These are phyloP conservation scores for Gambusia holbrooki DNA, from an alignment of 2,113 vertebrate genomes.

Conservation along the genomic window DNA sequence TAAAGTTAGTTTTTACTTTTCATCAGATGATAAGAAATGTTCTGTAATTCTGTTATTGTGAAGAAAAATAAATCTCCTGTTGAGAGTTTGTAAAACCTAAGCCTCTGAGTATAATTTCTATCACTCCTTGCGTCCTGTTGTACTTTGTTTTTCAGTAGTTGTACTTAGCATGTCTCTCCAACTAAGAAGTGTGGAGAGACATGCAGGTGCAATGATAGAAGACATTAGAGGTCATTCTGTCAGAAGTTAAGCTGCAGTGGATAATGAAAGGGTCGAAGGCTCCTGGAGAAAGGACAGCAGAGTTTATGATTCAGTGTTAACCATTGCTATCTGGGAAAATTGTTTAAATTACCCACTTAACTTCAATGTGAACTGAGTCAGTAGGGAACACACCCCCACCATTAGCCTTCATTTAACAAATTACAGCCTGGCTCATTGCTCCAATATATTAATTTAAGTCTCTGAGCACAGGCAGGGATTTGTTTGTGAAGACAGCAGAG, in stretches of 20 bases:
- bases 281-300: slow-evolving; percentile 22
- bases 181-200: neutral
- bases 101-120: too few species aligned
- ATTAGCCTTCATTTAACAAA: slow-evolving; percentile 70
- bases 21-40: too few species aligned
- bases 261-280: slow-evolving; percentile 48
- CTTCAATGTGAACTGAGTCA: slow-evolving; percentile 60
- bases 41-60: too few species aligned
- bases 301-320: slow-evolving; percentile 41
- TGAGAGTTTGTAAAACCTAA: too few species aligned
- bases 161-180: neutral
- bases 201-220: neutral
- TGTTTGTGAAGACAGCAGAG: slow-evolving; percentile 33
- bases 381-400: slow-evolving; percentile 51
- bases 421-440: slow-evolving; percentile 56
- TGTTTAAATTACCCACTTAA: slow-evolving; percentile 67
- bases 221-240: slow-evolving; percentile 18
- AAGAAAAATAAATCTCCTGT: too few species aligned
- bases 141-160: neutral
- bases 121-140: neutral
- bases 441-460: slow-evolving; percentile 47
- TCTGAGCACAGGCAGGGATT: slow-evolving; percentile 23
- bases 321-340: slow-evolving; percentile 50
- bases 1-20: too few species aligned
- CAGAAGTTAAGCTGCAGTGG: slow-evolving; percentile 18